These are phyloP conservation scores for Cercopithecus mona DNA, from an alignment of 2,113 vertebrate genomes.

Conservation along the genomic window DNA sequence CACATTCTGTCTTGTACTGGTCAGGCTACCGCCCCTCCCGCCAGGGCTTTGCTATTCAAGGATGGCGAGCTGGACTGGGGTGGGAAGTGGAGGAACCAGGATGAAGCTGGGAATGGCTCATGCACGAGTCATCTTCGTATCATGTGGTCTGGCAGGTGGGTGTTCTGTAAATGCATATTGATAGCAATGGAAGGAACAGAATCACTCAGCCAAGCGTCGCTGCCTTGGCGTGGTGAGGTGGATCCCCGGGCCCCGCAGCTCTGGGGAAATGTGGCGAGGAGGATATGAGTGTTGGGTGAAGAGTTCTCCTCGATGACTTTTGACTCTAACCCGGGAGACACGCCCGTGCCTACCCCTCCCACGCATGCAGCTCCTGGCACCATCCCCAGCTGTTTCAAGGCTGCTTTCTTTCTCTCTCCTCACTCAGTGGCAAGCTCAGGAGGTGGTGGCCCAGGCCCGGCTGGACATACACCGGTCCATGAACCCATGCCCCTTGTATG, in stretches of 20 bases:
- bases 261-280: fast-evolving
- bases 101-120: not conserved
- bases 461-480: slow-evolving; percentile 82
- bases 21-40: not conserved
- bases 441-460: slow-evolving; percentile 77
- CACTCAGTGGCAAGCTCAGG: slow-evolving; percentile 78
- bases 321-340: not conserved
- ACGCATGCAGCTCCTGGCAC: fast-evolving
- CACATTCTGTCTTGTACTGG: not conserved
- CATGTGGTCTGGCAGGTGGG: not conserved
- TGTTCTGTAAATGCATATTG: not conserved
- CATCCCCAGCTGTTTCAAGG: fast-evolving
- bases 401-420: not conserved
- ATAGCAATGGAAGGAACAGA: not conserved
- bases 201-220: not conserved
- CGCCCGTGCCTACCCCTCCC: fast-evolving
- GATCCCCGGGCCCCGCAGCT: fast-evolving
- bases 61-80: not conserved
- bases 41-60: not conserved
- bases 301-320: fast-evolving
- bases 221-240: fast-evolving
- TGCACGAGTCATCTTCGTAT: not conserved
- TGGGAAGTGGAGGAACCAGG: not conserved
- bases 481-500: slow-evolving; percentile 84
- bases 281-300: fast-evolving